Percentiles rank a stretch among this genome's conserved stretches.
These are phyloP conservation scores for Petrocephalus schoutedeni DNA, from an alignment of 2,797 vertebrate species.

Conservation along the genomic window DNA sequence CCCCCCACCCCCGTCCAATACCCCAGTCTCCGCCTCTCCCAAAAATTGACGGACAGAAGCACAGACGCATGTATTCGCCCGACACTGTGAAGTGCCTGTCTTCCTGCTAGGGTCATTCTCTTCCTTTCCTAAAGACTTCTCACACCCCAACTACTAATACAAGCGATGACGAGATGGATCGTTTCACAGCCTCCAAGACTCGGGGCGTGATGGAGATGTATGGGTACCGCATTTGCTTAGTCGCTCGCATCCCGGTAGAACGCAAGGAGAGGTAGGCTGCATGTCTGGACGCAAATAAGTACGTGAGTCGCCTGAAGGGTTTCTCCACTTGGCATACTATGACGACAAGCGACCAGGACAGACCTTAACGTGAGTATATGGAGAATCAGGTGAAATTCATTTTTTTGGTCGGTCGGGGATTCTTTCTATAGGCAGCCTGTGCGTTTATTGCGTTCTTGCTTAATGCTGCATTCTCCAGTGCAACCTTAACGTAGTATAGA, in stretches of 20 bases:
- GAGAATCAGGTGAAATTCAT: neutral
- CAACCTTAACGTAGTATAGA: neutral
- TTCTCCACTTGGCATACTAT: neutral
- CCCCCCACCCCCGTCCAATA: neutral
- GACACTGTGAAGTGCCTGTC: slow-evolving; percentile 5
- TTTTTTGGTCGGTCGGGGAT: slow-evolving; percentile 6
- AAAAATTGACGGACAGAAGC: slow-evolving; percentile 9
- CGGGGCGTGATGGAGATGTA: slow-evolving; percentile 4
- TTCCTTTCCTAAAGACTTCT: neutral
- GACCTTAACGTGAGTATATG: slow-evolving; percentile 22
- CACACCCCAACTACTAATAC: neutral
- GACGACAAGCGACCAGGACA: slow-evolving; percentile 8
- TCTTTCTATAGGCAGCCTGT: neutral
- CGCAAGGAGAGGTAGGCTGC: neutral
- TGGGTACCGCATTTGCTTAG: slow-evolving; percentile 12
- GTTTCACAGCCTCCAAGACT: neutral
- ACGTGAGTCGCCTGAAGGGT: neutral
- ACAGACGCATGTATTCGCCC: neutral
- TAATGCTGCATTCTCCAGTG: slow-evolving; percentile 15
- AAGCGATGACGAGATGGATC: neutral
- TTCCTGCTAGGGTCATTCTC: neutral
- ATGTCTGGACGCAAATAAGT: slow-evolving; percentile 7
- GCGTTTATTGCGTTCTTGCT: neutral
- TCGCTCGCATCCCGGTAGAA: slow-evolving; percentile 20
- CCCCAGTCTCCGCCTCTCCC: slow-evolving; percentile 4